Percentiles rank a stretch among this genome's conserved stretches.
phyloP scores from a whole-genome alignment of 2,113 vertebrate species.

The rat (Rattus norvegicus) region GRCr8 NC_086020.1:126147001-126147500 shows the following conservation, averaged over 20 bases:
- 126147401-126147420: neutral
- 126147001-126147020: neutral
- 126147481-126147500: neutral
- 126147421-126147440: neutral
- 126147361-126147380: neutral
- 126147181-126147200: neutral
- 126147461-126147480: neutral
- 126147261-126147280: constrained; percentile 1
- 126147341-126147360: neutral
- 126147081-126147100: too few species aligned
- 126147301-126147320: constrained; percentile 18
- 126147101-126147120: neutral
- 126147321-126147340: neutral
- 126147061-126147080: neutral
- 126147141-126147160: neutral
- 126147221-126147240: neutral
- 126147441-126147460: neutral
- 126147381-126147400: neutral
- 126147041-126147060: neutral
- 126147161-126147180: neutral
- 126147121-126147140: neutral
- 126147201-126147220: neutral
- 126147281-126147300: neutral
- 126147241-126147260: neutral
- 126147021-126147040: neutral